Base-by-base conservation (phyloP, 2,888 invertebrate species). In the Platycheirus albimanus region DNA sequence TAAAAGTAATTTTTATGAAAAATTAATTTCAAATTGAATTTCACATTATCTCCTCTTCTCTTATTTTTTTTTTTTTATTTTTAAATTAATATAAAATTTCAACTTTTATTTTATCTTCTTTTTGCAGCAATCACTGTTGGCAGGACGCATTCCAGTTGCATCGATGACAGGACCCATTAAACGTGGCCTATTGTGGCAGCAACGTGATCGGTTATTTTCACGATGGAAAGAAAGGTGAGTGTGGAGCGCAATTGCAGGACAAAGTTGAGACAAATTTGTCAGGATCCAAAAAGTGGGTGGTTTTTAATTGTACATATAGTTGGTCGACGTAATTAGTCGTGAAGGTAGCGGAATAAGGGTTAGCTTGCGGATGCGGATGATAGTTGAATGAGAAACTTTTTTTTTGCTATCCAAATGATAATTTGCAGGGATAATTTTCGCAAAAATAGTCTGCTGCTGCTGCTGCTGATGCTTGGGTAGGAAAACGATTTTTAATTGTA, bases 131-230 rank as follows among this genome's bases (percentile, higher is more conserved):
- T 89, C 90, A 56, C 86, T 90, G 85, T 85, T 91, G 45, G 89
- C 90, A 54, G 91, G 91, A 76, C 89, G 90, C 72, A 89, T 90
- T 90, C 92, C 89, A 86, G 91, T 89, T 90, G 91, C 90, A 87
- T 90, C 91, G 78, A 91, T 91, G 90, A 90, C 90, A 81, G 93
- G 93, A 86, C 93, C 93, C 84, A 92, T 94, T 87, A 94, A 94
- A 89, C 92, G 93, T 71, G 94, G 94, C 76, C 91, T 94, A 54
- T 90, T 94, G 75, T 93, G 93, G 93, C 93, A 94, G 88, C 94
- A 94, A 87, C 90, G 94, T 76, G 94, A 94, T 88, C 92, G 93
- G 85, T 89, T 94, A 66, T 94, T 93, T 90, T 93, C 93, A 74
- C 90, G 94, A 81, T 94, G 94, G 94, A 94, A 94, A 89, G 94